A percentile compares a stretch with the other conserved stretches of the same genome.
phyloP scores from a whole-genome alignment of 2,113 vertebrate genomes.

The Prionailurus viverrinus region DNA sequence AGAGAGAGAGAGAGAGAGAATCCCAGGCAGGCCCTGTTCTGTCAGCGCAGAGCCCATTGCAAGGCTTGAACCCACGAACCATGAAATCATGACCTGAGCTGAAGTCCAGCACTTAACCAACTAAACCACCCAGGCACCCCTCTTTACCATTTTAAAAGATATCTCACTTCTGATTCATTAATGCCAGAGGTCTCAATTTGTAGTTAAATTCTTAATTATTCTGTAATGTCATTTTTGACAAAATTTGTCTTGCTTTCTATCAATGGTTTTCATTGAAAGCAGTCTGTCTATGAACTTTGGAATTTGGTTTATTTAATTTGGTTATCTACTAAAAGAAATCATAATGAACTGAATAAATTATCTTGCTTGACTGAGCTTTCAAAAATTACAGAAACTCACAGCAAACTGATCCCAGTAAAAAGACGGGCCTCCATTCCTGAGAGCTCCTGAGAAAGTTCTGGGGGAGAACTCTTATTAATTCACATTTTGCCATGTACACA shows the following conservation, averaged over 20 bases:
- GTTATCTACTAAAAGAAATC: constrained; percentile 1
- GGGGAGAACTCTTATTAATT: neutral
- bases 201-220: constrained; percentile 15
- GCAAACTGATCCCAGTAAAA: neutral
- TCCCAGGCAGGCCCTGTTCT: too few relatives aligned
- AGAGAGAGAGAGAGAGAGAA: too few relatives aligned
- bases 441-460: neutral
- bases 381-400: neutral
- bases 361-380: constrained; percentile 9
- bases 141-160: neutral
- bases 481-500: neutral
- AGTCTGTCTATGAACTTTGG: neutral
- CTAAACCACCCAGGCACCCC: too few relatives aligned
- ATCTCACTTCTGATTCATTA: neutral
- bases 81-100: too few relatives aligned
- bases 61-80: too few relatives aligned
- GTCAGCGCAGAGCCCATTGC: too few relatives aligned
- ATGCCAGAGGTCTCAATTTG: neutral
- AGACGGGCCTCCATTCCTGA: neutral
- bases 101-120: too few relatives aligned
- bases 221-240: neutral
- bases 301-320: constrained; percentile 41
- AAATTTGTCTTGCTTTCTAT: constrained; percentile 36
- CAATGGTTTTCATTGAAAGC: neutral
- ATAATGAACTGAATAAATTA: constrained; percentile 15